Evolutionary conservation across 2,797 vertebrate genomes (phyloP), one percentile per base, ranked within the genome.

Genomic region (Halcyon chelicuti): DNA sequence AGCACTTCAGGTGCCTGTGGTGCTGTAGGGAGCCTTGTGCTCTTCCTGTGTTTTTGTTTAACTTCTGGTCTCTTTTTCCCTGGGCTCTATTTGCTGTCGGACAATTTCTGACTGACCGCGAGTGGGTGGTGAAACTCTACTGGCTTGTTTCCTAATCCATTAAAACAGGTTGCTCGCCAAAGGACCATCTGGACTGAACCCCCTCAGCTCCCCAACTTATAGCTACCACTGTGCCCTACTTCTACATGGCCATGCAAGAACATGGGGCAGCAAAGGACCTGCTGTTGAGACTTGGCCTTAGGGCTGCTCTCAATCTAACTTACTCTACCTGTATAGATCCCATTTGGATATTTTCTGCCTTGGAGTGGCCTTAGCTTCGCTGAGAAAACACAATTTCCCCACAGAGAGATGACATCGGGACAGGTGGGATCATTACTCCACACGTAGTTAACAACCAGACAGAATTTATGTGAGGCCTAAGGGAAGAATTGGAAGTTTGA

Each of bases 401-500:
- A 39, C 12, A 70, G 54, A 84, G 18, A 44, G 68, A 28, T 52
- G 54, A 47, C 33, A 52, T 44, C 57, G 51, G 55, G 62, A 65
- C 51, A 84, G 65, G 42, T 74, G 57, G 58, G 58, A 72, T 82
- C 46, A 3, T 90, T 90, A 68, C 29, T 96, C 20, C 22, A 47
- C 23, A 8, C 1, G 0, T 19, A 55, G 51, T 65, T 86, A 94
- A 65, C 33, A 82, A 55, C 20, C 4, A 3, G 15, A 13, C 42
- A 68, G 76, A 84, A 95, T 84, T 89, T 80, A 81, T 90, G 71
- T 55, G 65, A 74, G 44, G 40, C 92, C 88, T 93, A 26, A 87
- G 80, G 91, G 86, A 82, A 85, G 35, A 87, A 73, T 42, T 42
- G 85, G 80, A 85, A 85, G 67, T 86, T 71, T 88, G 68, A 68